A percentile compares a stretch with the other conserved stretches of the same genome.
Conservation (phyloP, 2,797 vertebrate species). For the Decapterus maruadsi region DNA sequence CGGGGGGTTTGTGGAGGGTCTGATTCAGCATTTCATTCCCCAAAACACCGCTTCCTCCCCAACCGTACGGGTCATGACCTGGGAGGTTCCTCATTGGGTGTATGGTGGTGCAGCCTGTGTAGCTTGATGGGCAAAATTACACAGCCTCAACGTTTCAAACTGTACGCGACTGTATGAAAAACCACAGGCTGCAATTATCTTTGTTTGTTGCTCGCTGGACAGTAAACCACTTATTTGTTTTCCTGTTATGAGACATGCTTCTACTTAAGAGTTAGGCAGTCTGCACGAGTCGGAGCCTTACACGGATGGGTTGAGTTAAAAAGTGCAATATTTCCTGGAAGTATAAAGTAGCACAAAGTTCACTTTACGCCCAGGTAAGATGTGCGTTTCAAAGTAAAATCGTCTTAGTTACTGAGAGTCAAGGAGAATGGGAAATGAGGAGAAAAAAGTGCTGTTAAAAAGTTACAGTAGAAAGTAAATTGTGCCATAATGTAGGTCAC, state of each 20-base stretch:
- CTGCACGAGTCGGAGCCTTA: not conserved
- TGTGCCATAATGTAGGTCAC: constrained; percentile 80
- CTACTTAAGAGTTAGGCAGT: not conserved
- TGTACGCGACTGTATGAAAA: constrained; percentile 34
- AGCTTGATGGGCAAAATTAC: constrained; percentile 25
- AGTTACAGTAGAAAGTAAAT: constrained; percentile 58
- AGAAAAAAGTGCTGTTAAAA: constrained; percentile 14
- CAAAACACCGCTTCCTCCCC: constrained; percentile 65
- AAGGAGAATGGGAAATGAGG: not conserved
- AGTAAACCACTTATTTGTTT: constrained; percentile 23
- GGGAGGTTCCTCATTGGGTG: constrained; percentile 41
- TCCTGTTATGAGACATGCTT: constrained; percentile 14
- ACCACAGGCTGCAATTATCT: constrained; percentile 30
- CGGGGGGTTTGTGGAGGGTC: constrained; percentile 52
- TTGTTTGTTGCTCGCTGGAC: constrained; percentile 35
- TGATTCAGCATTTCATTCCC: constrained; percentile 79
- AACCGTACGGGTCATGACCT: constrained; percentile 27
- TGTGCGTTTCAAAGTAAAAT: not conserved
- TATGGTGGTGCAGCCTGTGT: constrained; percentile 20
- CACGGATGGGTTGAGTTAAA: not conserved
- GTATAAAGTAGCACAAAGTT: not conserved
- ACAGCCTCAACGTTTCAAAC: constrained; percentile 33
- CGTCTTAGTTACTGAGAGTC: not conserved
- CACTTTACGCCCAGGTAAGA: not conserved
- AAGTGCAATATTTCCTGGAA: not conserved